phyloP scores from a whole-genome alignment of 1,140 invertebrate genomes.

The Zaprionus vittiger region DNA sequence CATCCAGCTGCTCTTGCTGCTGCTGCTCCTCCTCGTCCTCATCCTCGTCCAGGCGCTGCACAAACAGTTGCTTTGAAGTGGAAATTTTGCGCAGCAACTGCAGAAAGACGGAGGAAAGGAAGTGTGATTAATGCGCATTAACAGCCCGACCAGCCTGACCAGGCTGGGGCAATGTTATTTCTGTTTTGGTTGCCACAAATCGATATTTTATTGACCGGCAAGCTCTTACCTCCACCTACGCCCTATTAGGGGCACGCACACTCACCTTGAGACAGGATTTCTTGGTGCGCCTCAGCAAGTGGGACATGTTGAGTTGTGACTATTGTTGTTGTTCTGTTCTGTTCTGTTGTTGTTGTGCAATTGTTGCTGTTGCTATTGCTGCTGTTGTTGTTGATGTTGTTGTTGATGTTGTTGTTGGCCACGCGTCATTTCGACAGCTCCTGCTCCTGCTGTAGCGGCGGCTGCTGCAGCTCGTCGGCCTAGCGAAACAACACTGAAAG shows the following conservation, averaged over 20 bases:
- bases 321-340: conserved; percentile 27
- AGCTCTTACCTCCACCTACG: neutral
- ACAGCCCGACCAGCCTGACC: neutral
- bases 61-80: conserved; percentile 73
- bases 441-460: conserved; percentile 11
- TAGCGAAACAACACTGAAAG: conserved; percentile 74
- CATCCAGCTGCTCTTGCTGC: conserved; percentile 7
- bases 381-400: conserved; percentile 30
- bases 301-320: conserved; percentile 59
- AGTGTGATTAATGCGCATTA: conserved; percentile 28
- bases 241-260: neutral
- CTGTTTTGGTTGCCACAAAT: conserved; percentile 31
- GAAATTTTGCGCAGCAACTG: conserved; percentile 77
- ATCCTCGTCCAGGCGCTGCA: conserved; percentile 75
- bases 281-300: conserved; percentile 80
- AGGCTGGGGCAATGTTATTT: neutral
- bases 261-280: conserved; percentile 83
- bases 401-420: conserved; percentile 23
- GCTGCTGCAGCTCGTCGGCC: conserved; percentile 68
- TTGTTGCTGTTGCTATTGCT: conserved; percentile 33
- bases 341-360: conserved; percentile 15
- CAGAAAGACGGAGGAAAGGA: conserved; percentile 26
- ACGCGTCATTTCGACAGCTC: conserved; percentile 48
- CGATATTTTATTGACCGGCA: conserved; percentile 65
- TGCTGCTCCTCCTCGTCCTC: conserved; percentile 47